Evolutionary conservation across 2,888 invertebrate species (phyloP).

Genomic region (Eudasyphora cyanicolor): DNA sequence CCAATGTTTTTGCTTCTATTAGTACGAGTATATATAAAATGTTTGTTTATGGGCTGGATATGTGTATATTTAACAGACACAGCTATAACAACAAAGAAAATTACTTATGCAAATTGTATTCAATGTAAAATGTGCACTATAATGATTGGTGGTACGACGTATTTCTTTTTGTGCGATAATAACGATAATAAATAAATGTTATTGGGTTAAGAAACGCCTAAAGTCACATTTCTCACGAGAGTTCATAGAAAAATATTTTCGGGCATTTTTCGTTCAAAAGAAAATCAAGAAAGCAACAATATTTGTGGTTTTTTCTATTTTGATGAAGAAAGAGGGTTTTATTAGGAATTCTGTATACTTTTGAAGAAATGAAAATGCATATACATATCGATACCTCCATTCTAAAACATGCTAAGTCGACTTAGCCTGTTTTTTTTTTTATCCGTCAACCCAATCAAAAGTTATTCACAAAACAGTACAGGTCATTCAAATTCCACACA

Average conservation of each 20-base stretch:
- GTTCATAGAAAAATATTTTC: background rate
- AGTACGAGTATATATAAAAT: no score
- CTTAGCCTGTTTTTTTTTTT: no score
- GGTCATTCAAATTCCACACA: no score
- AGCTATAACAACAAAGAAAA: background rate
- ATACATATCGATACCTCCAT: no score
- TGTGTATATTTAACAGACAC: background rate
- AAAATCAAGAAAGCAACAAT: background rate
- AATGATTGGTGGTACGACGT: background rate
- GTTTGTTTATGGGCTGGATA: no score
- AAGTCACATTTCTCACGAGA: background rate
- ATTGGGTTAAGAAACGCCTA: conserved; percentile 9
- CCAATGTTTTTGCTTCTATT: no score
- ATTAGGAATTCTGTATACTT: background rate
- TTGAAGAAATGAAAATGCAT: no score
- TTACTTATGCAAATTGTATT: background rate
- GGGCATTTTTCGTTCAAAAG: background rate
- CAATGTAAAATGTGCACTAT: background rate
- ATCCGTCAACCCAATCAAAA: no score
- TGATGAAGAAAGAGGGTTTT: background rate
- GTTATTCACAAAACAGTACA: no score
- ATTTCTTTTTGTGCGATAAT: background rate
- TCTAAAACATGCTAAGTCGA: no score
- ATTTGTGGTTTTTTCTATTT: background rate
- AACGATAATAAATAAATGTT: background rate